Percentiles rank a stretch among this genome's conserved stretches.
Conservation (phyloP, 2,888 invertebrate genomes). For the Hirtodrosophila trivittata region DNA sequence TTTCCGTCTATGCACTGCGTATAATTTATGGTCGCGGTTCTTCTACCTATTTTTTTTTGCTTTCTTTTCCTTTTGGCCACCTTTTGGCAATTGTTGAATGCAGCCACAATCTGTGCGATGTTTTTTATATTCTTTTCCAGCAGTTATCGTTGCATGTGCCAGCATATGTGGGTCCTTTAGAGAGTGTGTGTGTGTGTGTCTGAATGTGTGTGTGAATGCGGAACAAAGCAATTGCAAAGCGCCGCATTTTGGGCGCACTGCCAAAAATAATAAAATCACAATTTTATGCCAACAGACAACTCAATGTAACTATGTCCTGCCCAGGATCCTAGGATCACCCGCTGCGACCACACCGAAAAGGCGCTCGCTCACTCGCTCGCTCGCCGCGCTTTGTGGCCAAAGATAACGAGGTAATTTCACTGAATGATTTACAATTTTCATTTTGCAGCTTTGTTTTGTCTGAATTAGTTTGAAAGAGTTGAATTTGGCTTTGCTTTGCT, state of each 20-base stretch:
- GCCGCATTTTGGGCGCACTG: constrained; percentile 63
- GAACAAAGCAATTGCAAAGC: constrained; percentile 38
- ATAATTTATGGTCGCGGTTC: constrained; percentile 63
- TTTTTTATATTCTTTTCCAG: constrained; percentile 32
- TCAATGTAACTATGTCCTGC: constrained; percentile 51
- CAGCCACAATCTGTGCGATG: constrained; percentile 59
- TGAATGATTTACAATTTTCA: constrained; percentile 73
- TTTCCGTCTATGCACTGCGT: constrained; percentile 69
- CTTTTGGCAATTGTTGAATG: constrained; percentile 71
- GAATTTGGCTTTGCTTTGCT: constrained; percentile 19
- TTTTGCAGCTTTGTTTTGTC: constrained; percentile 41
- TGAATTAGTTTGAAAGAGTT: constrained; percentile 49
- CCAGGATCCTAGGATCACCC: constrained; percentile 41
- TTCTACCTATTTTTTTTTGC: constrained; percentile 7
- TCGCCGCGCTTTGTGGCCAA: constrained; percentile 59
- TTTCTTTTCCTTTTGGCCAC: constrained; percentile 30
- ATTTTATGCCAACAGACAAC: constrained; percentile 64
- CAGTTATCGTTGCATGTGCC: constrained; percentile 36
- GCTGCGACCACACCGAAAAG: constrained; percentile 9
- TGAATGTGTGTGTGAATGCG: constrained; percentile 18
- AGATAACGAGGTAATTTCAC: constrained; percentile 81
- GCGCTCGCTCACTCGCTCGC: background rate
- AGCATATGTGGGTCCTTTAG: constrained; percentile 52
- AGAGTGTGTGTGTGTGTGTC: constrained; percentile 17
- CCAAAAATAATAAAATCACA: constrained; percentile 78